phyloP scores from a whole-genome alignment of 1,140 invertebrate genomes.

The Tetragonula clypearis region DNA sequence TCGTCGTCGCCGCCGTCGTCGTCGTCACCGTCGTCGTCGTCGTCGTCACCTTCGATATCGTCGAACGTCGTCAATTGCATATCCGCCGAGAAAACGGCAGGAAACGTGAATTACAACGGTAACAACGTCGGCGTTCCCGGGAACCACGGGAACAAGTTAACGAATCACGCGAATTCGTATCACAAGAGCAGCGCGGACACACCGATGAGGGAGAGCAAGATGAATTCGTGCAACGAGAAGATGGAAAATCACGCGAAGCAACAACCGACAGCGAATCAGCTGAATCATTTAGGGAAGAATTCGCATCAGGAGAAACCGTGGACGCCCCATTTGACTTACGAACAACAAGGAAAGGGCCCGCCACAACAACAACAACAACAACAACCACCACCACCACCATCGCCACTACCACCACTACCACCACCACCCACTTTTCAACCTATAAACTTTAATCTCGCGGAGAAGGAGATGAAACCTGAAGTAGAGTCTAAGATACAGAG shows the following conservation, averaged over 20 bases:
- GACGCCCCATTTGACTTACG: conserved; percentile 41
- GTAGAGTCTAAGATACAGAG: conserved; percentile 60
- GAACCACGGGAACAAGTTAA: conserved; percentile 9
- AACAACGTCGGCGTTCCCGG: conserved; percentile 55
- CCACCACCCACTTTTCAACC: conserved; percentile 47
- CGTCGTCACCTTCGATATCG: not conserved
- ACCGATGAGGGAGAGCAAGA: conserved; percentile 55
- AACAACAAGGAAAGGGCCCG: conserved; percentile 23
- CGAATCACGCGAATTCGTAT: conserved; percentile 57
- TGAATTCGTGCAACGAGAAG: conserved; percentile 59
- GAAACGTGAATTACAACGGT: conserved; percentile 51
- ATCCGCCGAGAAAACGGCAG: conserved; percentile 46
- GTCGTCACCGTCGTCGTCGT: not conserved
- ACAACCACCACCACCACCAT: not conserved
- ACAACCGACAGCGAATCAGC: conserved; percentile 35
- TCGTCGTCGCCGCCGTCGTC: not conserved
- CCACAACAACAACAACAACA: not conserved
- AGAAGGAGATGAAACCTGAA: conserved; percentile 64
- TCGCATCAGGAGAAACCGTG: conserved; percentile 49
- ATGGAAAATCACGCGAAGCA: conserved; percentile 47
- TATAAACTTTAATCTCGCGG: conserved; percentile 25
- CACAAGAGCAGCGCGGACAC: conserved; percentile 56
- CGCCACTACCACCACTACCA: not conserved
- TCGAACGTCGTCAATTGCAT: conserved; percentile 33
- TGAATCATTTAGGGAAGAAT: conserved; percentile 54